Conservation (phyloP, 2,888 invertebrate genomes). For the Nematopogon swammerdamellus region DNA sequence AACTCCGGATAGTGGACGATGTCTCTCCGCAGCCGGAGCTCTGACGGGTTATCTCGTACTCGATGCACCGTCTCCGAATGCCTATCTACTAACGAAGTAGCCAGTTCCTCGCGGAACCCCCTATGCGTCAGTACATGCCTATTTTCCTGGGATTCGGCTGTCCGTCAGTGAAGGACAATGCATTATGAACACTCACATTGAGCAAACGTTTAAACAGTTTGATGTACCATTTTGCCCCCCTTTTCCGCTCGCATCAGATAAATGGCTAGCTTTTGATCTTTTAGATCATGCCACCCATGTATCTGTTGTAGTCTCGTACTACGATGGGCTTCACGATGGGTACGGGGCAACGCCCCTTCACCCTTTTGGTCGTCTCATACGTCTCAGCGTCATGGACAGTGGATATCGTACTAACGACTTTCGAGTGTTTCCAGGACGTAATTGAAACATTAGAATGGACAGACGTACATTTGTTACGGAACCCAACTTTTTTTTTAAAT, state of each 20-base stretch:
- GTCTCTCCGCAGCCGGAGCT: background rate
- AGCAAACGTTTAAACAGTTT: constrained; percentile 13
- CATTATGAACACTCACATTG: background rate
- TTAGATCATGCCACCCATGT: constrained; percentile 14
- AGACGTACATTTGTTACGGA: too few species aligned
- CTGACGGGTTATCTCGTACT: background rate
- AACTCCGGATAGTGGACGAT: background rate
- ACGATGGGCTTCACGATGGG: constrained; percentile 8
- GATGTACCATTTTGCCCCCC: constrained; percentile 13
- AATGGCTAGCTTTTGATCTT: constrained; percentile 15
- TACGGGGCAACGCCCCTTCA: constrained; percentile 2
- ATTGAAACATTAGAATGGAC: constrained; percentile 11
- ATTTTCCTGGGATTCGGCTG: background rate
- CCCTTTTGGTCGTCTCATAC: background rate
- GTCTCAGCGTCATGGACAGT: constrained; percentile 10
- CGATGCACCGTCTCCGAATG: background rate
- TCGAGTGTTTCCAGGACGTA: constrained; percentile 13
- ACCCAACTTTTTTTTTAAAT: too few species aligned
- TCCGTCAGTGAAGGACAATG: background rate
- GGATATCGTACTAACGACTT: constrained; percentile 12
- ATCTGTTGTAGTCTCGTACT: constrained; percentile 11
- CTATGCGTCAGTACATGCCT: background rate
- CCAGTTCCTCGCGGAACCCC: background rate
- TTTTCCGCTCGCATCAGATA: constrained; percentile 14
- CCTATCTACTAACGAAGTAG: background rate